Base-by-base conservation (phyloP, 1,140 invertebrate species). In the Himalopsyche phryganea region DNA sequence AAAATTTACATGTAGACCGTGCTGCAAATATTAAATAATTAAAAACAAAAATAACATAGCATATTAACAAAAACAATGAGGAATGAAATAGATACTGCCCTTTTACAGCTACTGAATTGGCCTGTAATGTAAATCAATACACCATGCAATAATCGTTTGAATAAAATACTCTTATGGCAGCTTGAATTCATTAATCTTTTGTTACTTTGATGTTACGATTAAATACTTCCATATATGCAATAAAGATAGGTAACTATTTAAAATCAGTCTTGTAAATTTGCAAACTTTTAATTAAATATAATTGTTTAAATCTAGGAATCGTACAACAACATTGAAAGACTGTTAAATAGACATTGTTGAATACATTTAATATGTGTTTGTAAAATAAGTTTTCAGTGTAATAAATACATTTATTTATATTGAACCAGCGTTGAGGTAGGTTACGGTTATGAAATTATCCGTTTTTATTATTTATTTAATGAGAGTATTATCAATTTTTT, bases 1-100 rank as follows among this genome's bases (percentile, higher is more conserved):
- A 64, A 64, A 64, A 64, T 64, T 56, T 64, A 64, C 61, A 64
- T 48, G 36, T 57, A 50, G 49, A 64, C 61, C 61, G 61, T 64
- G 61, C 61, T 58, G 61, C 58, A 60, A 64, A 52, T 17, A 57
- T 57, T 36, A 57, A 60, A 63, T 50, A 51, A 59, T 59, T 44
- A 53, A 48, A 48, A 51, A 61, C 42, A 38, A 51, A 57, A 54
- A 63, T 50, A 63, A 50, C 58, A 42, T 48, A 35, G 32, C 48
- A 50, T 44, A 15, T 56, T 44, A 61, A 51, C 33, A 56, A 61
- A 33, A 49, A 56, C 9, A 5, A 28, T 28, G 3, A 28, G 23
- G 23, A 28, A 28, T 28, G 23, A 28, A 28, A 28, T 28, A 28
- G 3, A 9, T 28, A 28, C 23, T 9, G 23, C 23, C 23, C 3